Base-by-base conservation (phyloP, 2,888 invertebrate species). In the Lithodes maja region DNA sequence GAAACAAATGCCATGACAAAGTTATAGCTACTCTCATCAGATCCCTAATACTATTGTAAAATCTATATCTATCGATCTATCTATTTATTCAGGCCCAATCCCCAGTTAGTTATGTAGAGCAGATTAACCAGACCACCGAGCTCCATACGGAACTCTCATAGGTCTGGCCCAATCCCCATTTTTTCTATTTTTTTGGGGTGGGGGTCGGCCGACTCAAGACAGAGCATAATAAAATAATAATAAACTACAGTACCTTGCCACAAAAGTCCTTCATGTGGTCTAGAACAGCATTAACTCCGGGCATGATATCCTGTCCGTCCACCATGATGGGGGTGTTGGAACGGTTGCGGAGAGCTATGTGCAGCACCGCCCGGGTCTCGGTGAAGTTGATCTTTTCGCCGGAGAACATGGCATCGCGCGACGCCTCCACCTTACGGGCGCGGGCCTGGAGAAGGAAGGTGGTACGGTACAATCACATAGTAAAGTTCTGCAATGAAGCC, bases 301-400 rank as follows among this genome's bases (percentile, higher is more conserved):
- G 97, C 95, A 97, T 98, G 0, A 99, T 98, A 95, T 99, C 97
- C 93, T 96, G 95, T 2, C 97, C 97, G 93, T 97, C 96, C 1
- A 99, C 96, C 33, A 96, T 91, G 92, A 99, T 97, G 0, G 97
- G 96, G 7, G 94, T 94, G 94, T 97, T 97, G 91, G 95, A 94
- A 81, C 97, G 95, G 94, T 99, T 99, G 86, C 99, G 96, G 77
- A 99, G 95, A 1, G 99, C 99, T 33, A 97, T 95, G 94, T 99
- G 99, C 7, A 99, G 94, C 0, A 99, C 99, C 17, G 99, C 97
- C 86, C 99, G 96, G 93, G 97, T 96, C 94, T 99, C 99, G 0
- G 99, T 99, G 93, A 98, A 98, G 94, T 99, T 99, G 92, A 99
- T 99, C 94, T 97, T 98, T 93, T 97, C 95, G n/a, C 99, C 99